phyloP scores from a whole-genome alignment of 2,888 invertebrate species.

The Sphaerophoria rueppellii region DNA sequence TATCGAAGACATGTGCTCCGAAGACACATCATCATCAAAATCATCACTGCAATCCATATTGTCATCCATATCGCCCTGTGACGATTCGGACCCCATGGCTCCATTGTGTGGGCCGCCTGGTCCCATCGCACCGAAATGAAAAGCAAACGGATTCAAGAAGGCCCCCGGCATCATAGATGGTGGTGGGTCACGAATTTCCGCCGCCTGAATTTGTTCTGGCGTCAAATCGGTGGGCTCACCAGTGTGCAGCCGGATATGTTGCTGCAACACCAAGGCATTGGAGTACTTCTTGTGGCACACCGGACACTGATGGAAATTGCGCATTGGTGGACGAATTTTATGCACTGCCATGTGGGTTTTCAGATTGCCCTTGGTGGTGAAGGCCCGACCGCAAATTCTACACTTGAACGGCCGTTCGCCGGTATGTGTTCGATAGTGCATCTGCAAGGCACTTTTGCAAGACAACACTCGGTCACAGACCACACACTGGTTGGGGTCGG shows the following conservation, averaged over 20 bases:
- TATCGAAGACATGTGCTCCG: conserved; percentile 80
- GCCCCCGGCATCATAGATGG: conserved; percentile 83
- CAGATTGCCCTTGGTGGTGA: conserved; percentile 99
- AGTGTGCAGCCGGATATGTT: conserved; percentile 97
- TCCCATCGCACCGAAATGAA: conserved; percentile 80
- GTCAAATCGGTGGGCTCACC: conserved; percentile 93
- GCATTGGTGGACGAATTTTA: conserved; percentile 95
- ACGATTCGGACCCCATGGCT: conserved; percentile 80
- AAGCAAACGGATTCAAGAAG: conserved; percentile 82
- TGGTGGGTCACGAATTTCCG: conserved; percentile 91
- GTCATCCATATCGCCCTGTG: conserved; percentile 81
- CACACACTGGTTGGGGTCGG: conserved; percentile 99
- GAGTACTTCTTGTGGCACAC: conserved; percentile 99
- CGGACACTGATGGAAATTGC: conserved; percentile 97
- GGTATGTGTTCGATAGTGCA: conserved; percentile 90
- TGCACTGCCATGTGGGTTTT: conserved; percentile 99
- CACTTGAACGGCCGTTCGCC: conserved; percentile 93
- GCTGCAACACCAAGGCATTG: conserved; percentile 95
- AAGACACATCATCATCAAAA: conserved; percentile 80
- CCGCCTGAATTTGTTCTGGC: conserved; percentile 93
- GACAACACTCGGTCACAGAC: conserved; percentile 98
- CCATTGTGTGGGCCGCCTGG: conserved; percentile 79
- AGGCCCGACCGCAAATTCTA: conserved; percentile 97
- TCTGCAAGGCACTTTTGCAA: conserved; percentile 98
- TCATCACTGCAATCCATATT: conserved; percentile 82